Conservation (phyloP, 2,888 invertebrate genomes). For the Luperina testacea region DNA sequence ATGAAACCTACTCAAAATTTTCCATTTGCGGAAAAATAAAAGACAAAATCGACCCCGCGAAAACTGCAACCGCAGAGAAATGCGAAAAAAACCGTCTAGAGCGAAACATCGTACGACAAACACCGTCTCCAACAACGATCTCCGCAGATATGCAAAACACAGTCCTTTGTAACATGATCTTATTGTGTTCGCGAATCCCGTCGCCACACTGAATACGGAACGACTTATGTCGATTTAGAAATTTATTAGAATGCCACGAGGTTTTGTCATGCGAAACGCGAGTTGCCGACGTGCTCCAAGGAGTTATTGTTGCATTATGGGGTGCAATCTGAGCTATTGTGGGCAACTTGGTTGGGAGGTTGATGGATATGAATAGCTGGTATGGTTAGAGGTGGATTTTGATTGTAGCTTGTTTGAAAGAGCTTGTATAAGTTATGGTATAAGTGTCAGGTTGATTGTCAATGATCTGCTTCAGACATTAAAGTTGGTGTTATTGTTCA, state of each 20-base stretch:
- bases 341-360: conserved; percentile 40
- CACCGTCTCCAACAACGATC: conserved; percentile 75
- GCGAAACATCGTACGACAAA: conserved; percentile 80
- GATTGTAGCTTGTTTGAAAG: background rate
- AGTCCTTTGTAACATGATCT: conserved; percentile 88
- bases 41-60: conserved; percentile 57
- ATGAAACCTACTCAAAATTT: background rate
- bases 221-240: conserved; percentile 88
- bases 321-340: conserved; percentile 76
- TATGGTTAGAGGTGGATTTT: conserved; percentile 5
- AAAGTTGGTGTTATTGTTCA: background rate
- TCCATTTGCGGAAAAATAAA: background rate
- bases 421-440: background rate
- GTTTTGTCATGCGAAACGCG: conserved; percentile 83
- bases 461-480: background rate
- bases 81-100: conserved; percentile 69
- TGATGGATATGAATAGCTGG: conserved; percentile 43
- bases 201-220: conserved; percentile 84
- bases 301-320: conserved; percentile 81
- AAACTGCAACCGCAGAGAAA: conserved; percentile 67
- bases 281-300: conserved; percentile 69
- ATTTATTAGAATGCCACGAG: conserved; percentile 86
- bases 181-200: conserved; percentile 85
- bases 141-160: conserved; percentile 86
- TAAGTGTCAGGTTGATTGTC: background rate